Conservation (phyloP, 2,113 vertebrate species). For the Crotalus tigris region DNA sequence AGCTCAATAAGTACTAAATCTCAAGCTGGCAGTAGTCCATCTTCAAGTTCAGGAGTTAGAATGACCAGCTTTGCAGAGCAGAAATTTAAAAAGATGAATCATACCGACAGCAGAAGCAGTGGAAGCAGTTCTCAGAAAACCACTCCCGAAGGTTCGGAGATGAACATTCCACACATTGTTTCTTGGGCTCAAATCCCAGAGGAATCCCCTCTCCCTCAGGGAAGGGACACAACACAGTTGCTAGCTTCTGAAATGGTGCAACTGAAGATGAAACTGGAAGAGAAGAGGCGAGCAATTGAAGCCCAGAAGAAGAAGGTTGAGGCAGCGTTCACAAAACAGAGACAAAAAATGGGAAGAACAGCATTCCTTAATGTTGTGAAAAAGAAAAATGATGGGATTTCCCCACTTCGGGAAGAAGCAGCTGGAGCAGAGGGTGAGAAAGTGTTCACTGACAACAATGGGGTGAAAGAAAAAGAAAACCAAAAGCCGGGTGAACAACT, state of each 20-base stretch:
- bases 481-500: constrained; percentile 56
- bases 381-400: constrained; percentile 84
- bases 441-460: constrained; percentile 54
- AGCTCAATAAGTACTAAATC: constrained; percentile 85
- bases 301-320: constrained; percentile 98
- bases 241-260: constrained; percentile 96
- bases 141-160: constrained; percentile 90
- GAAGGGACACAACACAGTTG: constrained; percentile 87
- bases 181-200: constrained; percentile 89
- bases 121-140: constrained; percentile 90
- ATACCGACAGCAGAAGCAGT: constrained; percentile 81
- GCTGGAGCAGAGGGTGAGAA: constrained; percentile 76
- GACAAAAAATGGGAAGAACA: constrained; percentile 93
- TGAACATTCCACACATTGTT: constrained; percentile 84
- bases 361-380: constrained; percentile 94
- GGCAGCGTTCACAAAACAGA: constrained; percentile 89
- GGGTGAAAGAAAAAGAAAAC: constrained; percentile 63
- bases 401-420: constrained; percentile 81
- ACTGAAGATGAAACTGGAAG: constrained; percentile 91
- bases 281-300: constrained; percentile 95
- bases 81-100: constrained; percentile 85
- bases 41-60: constrained; percentile 84
- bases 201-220: constrained; percentile 73
- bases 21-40: constrained; percentile 85
- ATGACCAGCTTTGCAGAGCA: constrained; percentile 98